phyloP scores from a whole-genome alignment of 1,140 invertebrate genomes.

The Hyles euphorbiae region DNA sequence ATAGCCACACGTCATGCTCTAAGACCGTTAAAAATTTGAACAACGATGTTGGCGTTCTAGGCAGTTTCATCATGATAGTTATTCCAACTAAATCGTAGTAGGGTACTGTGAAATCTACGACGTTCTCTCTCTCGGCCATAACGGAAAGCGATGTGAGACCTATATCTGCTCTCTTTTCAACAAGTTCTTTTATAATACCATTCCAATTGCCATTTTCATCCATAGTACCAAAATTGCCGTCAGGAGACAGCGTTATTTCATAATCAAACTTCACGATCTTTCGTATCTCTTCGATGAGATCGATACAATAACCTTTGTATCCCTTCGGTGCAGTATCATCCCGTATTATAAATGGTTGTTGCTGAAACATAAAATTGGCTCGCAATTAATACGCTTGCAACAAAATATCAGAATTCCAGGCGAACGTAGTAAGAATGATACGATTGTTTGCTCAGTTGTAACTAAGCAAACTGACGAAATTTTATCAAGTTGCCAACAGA shows the following conservation, averaged over 20 bases:
- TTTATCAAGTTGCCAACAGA: slow-evolving; percentile 42
- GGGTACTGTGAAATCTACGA: slow-evolving; percentile 96
- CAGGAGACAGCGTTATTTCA: slow-evolving; percentile 86
- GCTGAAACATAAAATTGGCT: slow-evolving; percentile 69
- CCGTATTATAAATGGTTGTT: slow-evolving; percentile 91
- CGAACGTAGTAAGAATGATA: slow-evolving; percentile 30
- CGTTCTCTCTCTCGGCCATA: slow-evolving; percentile 95
- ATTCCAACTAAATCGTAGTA: slow-evolving; percentile 97
- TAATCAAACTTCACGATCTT: slow-evolving; percentile 92
- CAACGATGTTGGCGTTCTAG: slow-evolving; percentile 87
- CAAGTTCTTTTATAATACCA: slow-evolving; percentile 93
- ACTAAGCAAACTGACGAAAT: slow-evolving; percentile 37
- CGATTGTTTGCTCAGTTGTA: slow-evolving; percentile 54
- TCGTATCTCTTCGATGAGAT: slow-evolving; percentile 90
- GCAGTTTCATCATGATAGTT: slow-evolving; percentile 92
- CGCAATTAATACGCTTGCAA: slow-evolving; percentile 7
- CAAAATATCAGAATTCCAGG: slow-evolving; percentile 21
- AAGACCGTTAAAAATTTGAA: slow-evolving; percentile 98
- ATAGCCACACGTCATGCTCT: slow-evolving; percentile 97
- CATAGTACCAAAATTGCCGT: slow-evolving; percentile 90
- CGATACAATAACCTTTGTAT: slow-evolving; percentile 95
- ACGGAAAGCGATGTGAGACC: slow-evolving; percentile 91
- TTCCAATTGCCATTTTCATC: slow-evolving; percentile 92
- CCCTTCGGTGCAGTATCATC: slow-evolving; percentile 79
- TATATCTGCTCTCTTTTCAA: slow-evolving; percentile 94